These are phyloP conservation scores for Aldrovandia affinis DNA, from an alignment of 2,797 vertebrate genomes.

Conservation along the genomic window DNA sequence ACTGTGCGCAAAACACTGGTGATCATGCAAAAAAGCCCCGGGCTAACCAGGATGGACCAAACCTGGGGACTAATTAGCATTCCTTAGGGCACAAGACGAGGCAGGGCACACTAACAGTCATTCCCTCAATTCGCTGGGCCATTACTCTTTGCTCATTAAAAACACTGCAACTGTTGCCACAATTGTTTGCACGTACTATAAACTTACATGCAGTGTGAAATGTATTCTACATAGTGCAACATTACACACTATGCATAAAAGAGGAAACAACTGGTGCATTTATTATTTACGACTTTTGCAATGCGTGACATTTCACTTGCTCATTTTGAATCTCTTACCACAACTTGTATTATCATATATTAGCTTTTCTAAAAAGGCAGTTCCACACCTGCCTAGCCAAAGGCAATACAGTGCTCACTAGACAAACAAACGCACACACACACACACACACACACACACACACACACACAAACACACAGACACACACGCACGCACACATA, in stretches of 20 bases:
- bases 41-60: background rate
- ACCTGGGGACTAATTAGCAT: background rate
- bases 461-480: background rate
- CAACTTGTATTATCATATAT: too few relatives aligned
- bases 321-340: too few relatives aligned
- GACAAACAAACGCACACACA: too few relatives aligned
- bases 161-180: too few relatives aligned
- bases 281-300: background rate
- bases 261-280: background rate
- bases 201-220: background rate
- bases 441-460: constrained; percentile 10
- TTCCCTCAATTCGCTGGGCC: background rate
- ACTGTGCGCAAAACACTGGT: background rate
- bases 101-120: background rate
- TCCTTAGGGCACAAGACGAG: background rate
- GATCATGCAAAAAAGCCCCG: background rate
- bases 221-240: background rate
- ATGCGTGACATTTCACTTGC: background rate
- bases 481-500: background rate
- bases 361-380: too few relatives aligned
- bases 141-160: background rate
- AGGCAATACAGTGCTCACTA: background rate
- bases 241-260: background rate
- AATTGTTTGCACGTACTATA: background rate
- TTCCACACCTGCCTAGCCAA: background rate